A percentile compares a stretch with the other conserved stretches of the same genome.
These are phyloP conservation scores for Platyrinchus mystaceus DNA, from an alignment of 2,797 vertebrate species.

Conservation along the genomic window DNA sequence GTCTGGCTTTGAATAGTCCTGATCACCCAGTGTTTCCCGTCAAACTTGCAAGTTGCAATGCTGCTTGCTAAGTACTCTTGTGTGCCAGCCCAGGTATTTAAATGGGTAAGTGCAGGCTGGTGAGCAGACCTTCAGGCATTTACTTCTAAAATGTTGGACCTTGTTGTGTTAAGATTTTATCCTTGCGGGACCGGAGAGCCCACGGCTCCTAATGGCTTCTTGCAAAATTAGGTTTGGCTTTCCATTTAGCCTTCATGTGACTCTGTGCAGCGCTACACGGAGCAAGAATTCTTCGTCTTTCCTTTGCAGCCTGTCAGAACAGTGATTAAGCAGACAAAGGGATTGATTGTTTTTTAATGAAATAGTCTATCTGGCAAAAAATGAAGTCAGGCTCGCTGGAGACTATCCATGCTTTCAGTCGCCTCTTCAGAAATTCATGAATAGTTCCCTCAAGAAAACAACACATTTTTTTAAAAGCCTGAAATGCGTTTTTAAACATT, in stretches of 20 bases:
- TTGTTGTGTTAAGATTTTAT: slow-evolving; percentile 15
- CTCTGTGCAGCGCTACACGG: neutral
- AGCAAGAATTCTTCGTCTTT: slow-evolving; percentile 54
- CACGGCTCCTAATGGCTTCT: neutral
- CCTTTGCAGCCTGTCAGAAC: slow-evolving; percentile 61
- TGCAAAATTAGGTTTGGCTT: slow-evolving; percentile 51
- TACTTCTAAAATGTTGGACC: neutral
- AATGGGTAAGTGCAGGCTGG: neutral
- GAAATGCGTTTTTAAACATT: slow-evolving; percentile 51
- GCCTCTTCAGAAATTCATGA: slow-evolving; percentile 63
- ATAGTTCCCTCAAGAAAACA: slow-evolving; percentile 55
- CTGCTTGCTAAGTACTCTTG: neutral
- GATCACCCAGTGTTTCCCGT: neutral
- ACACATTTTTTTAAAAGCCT: slow-evolving; percentile 38
- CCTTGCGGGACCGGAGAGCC: neutral
- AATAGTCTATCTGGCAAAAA: slow-evolving; percentile 65
- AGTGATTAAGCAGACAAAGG: slow-evolving; percentile 69
- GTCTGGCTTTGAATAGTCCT: neutral
- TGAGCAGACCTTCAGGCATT: neutral
- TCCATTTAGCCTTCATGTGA: slow-evolving; percentile 55
- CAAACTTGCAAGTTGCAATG: neutral
- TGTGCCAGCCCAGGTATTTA: neutral
- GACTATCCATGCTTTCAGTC: slow-evolving; percentile 49
- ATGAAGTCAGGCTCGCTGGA: slow-evolving; percentile 21
- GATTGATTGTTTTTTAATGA: slow-evolving; percentile 71